Evolutionary conservation across 2,797 vertebrate species (phyloP).

Genomic region (Epinephelus malabaricus): DNA sequence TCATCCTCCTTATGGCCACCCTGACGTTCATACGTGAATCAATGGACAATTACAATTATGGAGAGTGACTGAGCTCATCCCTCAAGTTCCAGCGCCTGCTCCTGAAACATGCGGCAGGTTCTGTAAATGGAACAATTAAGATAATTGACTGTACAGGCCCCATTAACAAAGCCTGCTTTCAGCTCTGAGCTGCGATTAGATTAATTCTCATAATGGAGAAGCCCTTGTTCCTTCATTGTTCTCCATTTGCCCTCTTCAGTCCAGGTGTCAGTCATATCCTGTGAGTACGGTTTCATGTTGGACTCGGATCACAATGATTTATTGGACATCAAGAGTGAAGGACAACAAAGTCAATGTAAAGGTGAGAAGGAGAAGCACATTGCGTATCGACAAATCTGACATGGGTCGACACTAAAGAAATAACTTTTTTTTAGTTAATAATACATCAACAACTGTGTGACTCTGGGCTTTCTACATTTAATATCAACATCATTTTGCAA

Average conservation of each 20-base stretch:
- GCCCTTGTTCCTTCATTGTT: slow-evolving; percentile 79
- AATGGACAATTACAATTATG: slow-evolving; percentile 82
- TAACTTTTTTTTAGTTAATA: background rate
- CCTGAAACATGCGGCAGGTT: slow-evolving; percentile 80
- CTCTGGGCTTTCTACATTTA: too few relatives aligned
- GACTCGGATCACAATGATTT: slow-evolving; percentile 33
- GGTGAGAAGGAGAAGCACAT: background rate
- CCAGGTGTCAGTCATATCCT: slow-evolving; percentile 59
- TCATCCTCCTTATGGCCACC: slow-evolving; percentile 62
- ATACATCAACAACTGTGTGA: background rate
- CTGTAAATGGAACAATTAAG: slow-evolving; percentile 87
- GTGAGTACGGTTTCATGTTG: slow-evolving; percentile 37
- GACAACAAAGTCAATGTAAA: slow-evolving; percentile 29
- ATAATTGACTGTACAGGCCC: slow-evolving; percentile 86
- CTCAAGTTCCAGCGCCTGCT: slow-evolving; percentile 74
- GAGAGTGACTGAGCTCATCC: slow-evolving; percentile 82
- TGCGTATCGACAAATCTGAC: background rate
- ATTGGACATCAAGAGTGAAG: slow-evolving; percentile 35
- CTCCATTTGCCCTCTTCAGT: slow-evolving; percentile 70
- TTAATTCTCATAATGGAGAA: slow-evolving; percentile 86
- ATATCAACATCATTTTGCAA: background rate
- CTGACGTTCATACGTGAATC: slow-evolving; percentile 77
- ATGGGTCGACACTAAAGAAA: background rate
- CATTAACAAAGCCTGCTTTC: slow-evolving; percentile 83
- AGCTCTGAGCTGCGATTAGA: slow-evolving; percentile 77